Evolutionary conservation across 2,113 vertebrate genomes (phyloP), one percentile per base, ranked within the genome.

Genomic region (Phodopus roborovskii): DNA sequence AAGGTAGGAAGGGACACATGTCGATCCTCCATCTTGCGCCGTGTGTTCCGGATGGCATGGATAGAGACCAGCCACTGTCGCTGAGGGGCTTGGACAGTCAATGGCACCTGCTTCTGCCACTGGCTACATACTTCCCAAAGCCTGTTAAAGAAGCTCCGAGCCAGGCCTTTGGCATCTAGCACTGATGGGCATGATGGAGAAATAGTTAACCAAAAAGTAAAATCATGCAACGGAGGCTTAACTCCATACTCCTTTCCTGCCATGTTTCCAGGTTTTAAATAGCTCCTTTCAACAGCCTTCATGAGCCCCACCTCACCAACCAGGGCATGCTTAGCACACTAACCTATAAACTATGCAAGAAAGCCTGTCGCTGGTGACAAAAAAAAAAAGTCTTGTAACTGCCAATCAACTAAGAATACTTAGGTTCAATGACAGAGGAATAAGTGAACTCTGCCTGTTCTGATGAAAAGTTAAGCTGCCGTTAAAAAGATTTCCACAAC

Each of bases 21-120:
- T 1, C 99, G 99, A 98, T 99, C 99, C 97, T 99, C 99, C 99
- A 99, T 99, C 97, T 99, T 99, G 93, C 99, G 99, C 1, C 99
- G 99, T 0, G 98, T 98, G 94, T 99, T 99, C 39, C 99, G 99
- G 97, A 99, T 99, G 97, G 99, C 99, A 0, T 99, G 99, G 87
- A 98, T 96, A 3, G 99, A 99, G 94, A 99, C 98, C 8, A 97
- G 97, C 96, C 98, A 97, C 90, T 97, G 98, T 2, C 94, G 97
- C 16, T 68, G 48, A 5, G 84, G 96, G 0, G 90, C 90, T 71
- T 1, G 75, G 45, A 66, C 94, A 2, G 10, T 78, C 0, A 17
- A 30, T 0, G 98, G 98, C 77, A 93, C 26, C 82, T 98, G 97
- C 73, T 97, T 97, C 94, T 98, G 98, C 99, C 99, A 99, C 60